Percentiles rank a stretch among this genome's conserved stretches.
These are phyloP conservation scores for Epicampocera succincta DNA, from an alignment of 2,888 invertebrate genomes.

Conservation along the genomic window DNA sequence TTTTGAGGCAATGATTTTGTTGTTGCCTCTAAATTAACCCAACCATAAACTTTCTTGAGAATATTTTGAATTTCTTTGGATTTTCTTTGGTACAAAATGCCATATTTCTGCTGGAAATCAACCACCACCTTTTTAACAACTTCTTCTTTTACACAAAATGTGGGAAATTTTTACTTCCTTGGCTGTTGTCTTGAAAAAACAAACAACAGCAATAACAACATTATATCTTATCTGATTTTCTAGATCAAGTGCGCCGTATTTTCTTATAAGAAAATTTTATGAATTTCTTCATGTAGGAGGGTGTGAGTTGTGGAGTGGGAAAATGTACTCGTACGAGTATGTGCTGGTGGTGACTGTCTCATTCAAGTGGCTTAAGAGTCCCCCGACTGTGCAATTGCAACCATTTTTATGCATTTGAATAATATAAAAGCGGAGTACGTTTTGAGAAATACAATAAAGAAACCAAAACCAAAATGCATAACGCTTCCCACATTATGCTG, in stretches of 20 bases:
- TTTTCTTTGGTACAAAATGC: not conserved
- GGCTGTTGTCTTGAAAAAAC: constrained; percentile 23
- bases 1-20: constrained; percentile 8
- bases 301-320: constrained; percentile 23
- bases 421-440: constrained; percentile 46
- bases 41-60: constrained; percentile 67
- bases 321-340: not conserved
- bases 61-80: constrained; percentile 62
- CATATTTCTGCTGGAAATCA: constrained; percentile 25
- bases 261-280: constrained; percentile 62
- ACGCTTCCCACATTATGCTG: constrained; percentile 61
- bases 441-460: constrained; percentile 28
- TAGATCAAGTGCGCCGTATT: constrained; percentile 52
- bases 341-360: constrained; percentile 5
- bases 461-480: constrained; percentile 65
- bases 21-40: constrained; percentile 47
- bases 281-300: constrained; percentile 61
- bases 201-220: not conserved
- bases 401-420: constrained; percentile 46
- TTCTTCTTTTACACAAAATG: constrained; percentile 50
- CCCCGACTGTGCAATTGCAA: constrained; percentile 22
- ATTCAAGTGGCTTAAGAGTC: constrained; percentile 23
- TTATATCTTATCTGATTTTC: constrained; percentile 59
- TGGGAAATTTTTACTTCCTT: constrained; percentile 55
- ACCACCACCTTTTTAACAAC: constrained; percentile 51